Conservation (phyloP, 1,140 invertebrate species). For the Popillia japonica region DNA sequence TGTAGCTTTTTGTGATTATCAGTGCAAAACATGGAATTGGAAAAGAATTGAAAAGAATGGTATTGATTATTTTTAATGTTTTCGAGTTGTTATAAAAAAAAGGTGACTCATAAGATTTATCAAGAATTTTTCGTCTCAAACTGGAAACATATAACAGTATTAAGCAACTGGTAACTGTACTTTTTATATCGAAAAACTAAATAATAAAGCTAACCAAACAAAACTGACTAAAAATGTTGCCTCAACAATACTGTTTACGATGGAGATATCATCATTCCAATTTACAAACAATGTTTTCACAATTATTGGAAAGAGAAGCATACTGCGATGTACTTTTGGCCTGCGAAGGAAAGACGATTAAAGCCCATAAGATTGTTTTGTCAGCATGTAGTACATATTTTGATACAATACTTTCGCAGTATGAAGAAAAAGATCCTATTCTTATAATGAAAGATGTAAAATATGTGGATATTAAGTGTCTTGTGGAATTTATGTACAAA, state of each 20-base stretch:
- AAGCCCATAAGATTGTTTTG: slow-evolving; percentile 85
- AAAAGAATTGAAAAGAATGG: slow-evolving; percentile 51
- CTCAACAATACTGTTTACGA: slow-evolving; percentile 88
- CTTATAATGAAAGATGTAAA: slow-evolving; percentile 86
- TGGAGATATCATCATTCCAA: slow-evolving; percentile 94
- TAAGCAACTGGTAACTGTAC: slow-evolving; percentile 37
- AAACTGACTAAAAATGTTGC: slow-evolving; percentile 68
- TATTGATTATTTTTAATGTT: slow-evolving; percentile 57
- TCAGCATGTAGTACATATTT: slow-evolving; percentile 89
- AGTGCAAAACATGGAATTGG: slow-evolving; percentile 48
- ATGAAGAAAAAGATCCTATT: slow-evolving; percentile 87
- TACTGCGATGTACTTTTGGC: slow-evolving; percentile 92
- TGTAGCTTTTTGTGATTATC: slow-evolving; percentile 41
- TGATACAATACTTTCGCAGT: slow-evolving; percentile 85
- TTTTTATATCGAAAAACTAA: slow-evolving; percentile 14
- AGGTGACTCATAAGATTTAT: slow-evolving; percentile 46
- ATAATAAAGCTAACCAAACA: slow-evolving; percentile 35
- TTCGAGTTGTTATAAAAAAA: slow-evolving; percentile 48
- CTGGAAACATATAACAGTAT: slow-evolving; percentile 35
- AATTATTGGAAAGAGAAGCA: slow-evolving; percentile 83
- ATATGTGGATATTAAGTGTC: slow-evolving; percentile 83
- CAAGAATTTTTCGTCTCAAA: slow-evolving; percentile 19
- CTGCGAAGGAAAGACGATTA: slow-evolving; percentile 86
- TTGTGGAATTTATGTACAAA: slow-evolving; percentile 95
- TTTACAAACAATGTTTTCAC: slow-evolving; percentile 88